Percentiles rank a stretch among this genome's conserved stretches.
phyloP scores from a whole-genome alignment of 1,140 invertebrate species.

The Psix sp. region DNA sequence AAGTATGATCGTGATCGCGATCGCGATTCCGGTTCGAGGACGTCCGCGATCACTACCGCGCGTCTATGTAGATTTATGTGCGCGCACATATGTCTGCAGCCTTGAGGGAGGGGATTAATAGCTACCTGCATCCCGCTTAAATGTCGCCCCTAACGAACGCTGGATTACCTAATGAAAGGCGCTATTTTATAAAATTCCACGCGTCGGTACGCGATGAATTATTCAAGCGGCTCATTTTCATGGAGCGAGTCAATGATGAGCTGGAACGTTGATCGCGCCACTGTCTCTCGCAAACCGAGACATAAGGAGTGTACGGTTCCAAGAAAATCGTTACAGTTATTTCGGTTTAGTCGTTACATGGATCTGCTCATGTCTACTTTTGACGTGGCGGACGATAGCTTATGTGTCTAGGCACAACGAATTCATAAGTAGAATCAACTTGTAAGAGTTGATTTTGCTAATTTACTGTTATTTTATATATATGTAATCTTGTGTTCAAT shows the following conservation, averaged over 20 bases:
- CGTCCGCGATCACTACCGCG: constrained; percentile 58
- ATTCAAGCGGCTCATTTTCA: constrained; percentile 48
- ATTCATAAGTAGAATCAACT: too few relatives aligned
- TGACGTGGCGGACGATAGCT: too few relatives aligned
- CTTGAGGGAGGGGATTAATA: constrained; percentile 53
- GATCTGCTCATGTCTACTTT: constrained; percentile 3
- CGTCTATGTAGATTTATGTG: constrained; percentile 65
- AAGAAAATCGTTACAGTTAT: constrained; percentile 31
- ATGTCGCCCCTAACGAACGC: constrained; percentile 40
- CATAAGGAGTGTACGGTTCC: constrained; percentile 1
- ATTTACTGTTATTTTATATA: too few relatives aligned
- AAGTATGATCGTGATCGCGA: constrained; percentile 56
- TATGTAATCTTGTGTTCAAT: too few relatives aligned
- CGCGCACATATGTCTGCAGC: constrained; percentile 48
- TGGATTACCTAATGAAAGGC: constrained; percentile 45
- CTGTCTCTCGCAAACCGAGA: not conserved
- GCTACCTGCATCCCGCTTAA: constrained; percentile 29
- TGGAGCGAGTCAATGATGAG: constrained; percentile 1
- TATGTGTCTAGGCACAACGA: too few relatives aligned
- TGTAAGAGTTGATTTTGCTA: too few relatives aligned
- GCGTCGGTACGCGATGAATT: constrained; percentile 37
- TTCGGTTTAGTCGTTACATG: constrained; percentile 15
- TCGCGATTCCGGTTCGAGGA: constrained; percentile 38
- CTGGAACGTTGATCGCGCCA: constrained; percentile 25
- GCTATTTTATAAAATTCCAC: constrained; percentile 45